These are phyloP conservation scores for Rhodophaea formosa DNA, from an alignment of 2,888 invertebrate species.

Conservation along the genomic window DNA sequence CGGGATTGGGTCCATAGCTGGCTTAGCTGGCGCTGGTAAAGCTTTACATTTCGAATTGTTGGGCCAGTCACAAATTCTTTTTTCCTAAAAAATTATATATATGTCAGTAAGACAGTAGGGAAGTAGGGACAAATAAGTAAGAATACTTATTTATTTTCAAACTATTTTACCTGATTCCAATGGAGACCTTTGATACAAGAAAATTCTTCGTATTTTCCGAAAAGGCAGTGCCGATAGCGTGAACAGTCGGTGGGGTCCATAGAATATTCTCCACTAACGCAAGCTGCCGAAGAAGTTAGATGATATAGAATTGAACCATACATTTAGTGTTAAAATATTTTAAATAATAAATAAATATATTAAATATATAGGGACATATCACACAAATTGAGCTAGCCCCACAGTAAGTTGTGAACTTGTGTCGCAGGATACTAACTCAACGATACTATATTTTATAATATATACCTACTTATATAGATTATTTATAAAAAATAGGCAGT, in stretches of 20 bases:
- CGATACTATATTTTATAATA: too few relatives aligned
- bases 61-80: constrained; percentile 88
- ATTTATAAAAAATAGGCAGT: not conserved
- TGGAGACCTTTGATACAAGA: constrained; percentile 87
- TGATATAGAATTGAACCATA: not conserved
- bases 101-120: not conserved
- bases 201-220: constrained; percentile 87
- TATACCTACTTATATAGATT: too few relatives aligned
- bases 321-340: not conserved
- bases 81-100: constrained; percentile 59
- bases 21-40: constrained; percentile 43
- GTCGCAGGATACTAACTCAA: too few relatives aligned
- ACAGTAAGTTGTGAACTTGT: too few relatives aligned
- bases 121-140: not conserved
- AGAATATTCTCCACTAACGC: constrained; percentile 84
- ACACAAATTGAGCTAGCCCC: too few relatives aligned
- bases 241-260: constrained; percentile 85
- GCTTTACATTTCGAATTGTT: constrained; percentile 81
- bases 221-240: constrained; percentile 88
- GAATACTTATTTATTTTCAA: too few relatives aligned
- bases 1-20: constrained; percentile 35
- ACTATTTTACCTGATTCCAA: constrained; percentile 83
- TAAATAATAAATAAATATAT: too few relatives aligned
- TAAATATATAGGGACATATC: too few relatives aligned
- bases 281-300: constrained; percentile 53